Evolutionary conservation across 2,113 vertebrate species (phyloP).

Genomic region (Hipposideros armiger): DNA sequence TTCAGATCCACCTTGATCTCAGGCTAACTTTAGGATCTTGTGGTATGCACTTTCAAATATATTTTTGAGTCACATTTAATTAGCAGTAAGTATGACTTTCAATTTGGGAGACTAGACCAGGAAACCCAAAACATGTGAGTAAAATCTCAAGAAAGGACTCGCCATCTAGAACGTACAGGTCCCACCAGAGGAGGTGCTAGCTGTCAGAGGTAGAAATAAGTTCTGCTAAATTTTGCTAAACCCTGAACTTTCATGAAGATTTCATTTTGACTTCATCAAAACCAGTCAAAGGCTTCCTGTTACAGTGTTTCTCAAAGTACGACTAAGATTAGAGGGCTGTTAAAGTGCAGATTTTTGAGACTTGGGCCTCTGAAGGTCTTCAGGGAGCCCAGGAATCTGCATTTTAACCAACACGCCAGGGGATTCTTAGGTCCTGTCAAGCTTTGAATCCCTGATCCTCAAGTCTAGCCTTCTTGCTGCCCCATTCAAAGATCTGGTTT

Average conservation of each 20-base stretch:
- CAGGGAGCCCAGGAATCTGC: background rate
- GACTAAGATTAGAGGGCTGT: too few relatives aligned
- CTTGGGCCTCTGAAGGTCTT: background rate
- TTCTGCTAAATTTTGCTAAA: background rate
- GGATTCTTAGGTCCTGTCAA: background rate
- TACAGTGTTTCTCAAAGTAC: background rate
- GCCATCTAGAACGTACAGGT: rapidly evolving
- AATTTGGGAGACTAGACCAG: background rate
- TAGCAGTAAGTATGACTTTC: background rate
- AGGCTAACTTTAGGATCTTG: background rate
- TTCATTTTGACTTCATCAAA: constrained; percentile 14
- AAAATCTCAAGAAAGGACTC: background rate
- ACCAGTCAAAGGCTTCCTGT: background rate
- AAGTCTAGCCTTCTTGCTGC: background rate
- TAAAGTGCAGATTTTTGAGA: background rate
- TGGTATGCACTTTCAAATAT: rapidly evolving
- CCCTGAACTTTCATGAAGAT: background rate
- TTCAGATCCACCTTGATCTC: background rate
- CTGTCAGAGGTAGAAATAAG: rapidly evolving
- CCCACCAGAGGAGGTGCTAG: rapidly evolving
- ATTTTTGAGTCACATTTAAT: background rate
- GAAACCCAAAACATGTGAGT: rapidly evolving
- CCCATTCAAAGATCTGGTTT: background rate
- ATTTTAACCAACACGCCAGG: background rate
- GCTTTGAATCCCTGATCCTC: background rate